Evolutionary conservation across 2,113 vertebrate species (phyloP).

Genomic region (Silurus meridionalis): DNA sequence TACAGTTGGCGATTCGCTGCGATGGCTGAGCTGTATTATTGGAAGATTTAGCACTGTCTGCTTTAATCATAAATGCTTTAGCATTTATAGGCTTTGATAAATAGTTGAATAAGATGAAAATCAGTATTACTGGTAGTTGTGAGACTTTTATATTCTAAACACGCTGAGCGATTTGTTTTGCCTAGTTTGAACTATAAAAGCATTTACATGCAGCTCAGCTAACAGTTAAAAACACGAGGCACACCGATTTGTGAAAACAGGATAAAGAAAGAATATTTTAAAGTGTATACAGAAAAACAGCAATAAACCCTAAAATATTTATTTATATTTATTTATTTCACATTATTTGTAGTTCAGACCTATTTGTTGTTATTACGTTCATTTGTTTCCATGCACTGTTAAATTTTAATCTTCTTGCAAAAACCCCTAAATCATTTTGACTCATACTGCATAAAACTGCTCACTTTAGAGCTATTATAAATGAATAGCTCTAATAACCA

Average conservation of each 20-base stretch:
- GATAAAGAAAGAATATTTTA: neutral
- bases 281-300: neutral
- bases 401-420: neutral
- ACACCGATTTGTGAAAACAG: neutral
- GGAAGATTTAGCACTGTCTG: neutral
- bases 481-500: slow-evolving; percentile 63
- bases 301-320: slow-evolving; percentile 5
- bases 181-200: neutral
- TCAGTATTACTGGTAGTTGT: neutral
- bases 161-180: neutral
- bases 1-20: neutral
- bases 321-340: slow-evolving; percentile 2
- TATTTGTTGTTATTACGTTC: neutral
- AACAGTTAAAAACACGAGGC: neutral
- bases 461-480: slow-evolving; percentile 64
- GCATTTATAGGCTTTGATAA: neutral
- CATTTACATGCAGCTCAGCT: neutral
- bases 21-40: too few species aligned
- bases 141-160: neutral
- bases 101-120: neutral
- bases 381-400: neutral
- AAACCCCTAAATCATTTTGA: slow-evolving; percentile 70
- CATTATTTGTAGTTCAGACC: neutral
- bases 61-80: neutral
- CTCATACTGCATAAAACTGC: slow-evolving; percentile 62